These are phyloP conservation scores for Onychomys leucogaster DNA, from an alignment of 2,797 vertebrate species.

Conservation along the genomic window DNA sequence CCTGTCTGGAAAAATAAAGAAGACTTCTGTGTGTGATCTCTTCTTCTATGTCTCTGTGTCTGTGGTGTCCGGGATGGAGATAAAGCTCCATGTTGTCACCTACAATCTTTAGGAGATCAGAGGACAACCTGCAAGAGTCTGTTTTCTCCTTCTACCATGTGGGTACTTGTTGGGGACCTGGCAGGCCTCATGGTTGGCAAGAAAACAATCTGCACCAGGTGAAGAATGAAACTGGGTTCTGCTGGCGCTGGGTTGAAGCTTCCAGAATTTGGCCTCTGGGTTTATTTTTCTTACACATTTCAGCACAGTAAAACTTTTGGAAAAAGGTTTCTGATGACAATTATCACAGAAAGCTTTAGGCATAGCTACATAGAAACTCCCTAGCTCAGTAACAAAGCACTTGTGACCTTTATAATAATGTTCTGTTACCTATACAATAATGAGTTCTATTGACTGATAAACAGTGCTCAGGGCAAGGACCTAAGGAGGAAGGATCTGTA, in stretches of 20 bases:
- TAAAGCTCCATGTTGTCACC: neutral
- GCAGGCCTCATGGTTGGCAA: neutral
- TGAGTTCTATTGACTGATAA: neutral
- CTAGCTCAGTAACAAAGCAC: neutral
- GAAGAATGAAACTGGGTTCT: neutral
- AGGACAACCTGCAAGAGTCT: neutral
- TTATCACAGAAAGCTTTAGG: neutral
- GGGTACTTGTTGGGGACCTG: neutral
- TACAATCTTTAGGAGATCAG: neutral
- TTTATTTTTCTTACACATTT: neutral
- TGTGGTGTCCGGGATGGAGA: neutral
- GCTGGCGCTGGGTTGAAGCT: neutral
- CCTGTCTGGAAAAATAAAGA: no score
- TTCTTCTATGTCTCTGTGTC: neutral
- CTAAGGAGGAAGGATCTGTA: neutral
- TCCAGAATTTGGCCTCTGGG: neutral
- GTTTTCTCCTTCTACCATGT: neutral
- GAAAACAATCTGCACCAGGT: neutral
- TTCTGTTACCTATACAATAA: neutral
- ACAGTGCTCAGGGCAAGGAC: neutral
- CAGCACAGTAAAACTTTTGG: neutral
- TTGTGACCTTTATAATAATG: neutral
- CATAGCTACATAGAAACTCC: neutral
- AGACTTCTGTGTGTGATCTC: neutral
- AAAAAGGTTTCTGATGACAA: neutral